Base-by-base conservation (phyloP, 2,888 invertebrate species). In the Noctua janthe region DNA sequence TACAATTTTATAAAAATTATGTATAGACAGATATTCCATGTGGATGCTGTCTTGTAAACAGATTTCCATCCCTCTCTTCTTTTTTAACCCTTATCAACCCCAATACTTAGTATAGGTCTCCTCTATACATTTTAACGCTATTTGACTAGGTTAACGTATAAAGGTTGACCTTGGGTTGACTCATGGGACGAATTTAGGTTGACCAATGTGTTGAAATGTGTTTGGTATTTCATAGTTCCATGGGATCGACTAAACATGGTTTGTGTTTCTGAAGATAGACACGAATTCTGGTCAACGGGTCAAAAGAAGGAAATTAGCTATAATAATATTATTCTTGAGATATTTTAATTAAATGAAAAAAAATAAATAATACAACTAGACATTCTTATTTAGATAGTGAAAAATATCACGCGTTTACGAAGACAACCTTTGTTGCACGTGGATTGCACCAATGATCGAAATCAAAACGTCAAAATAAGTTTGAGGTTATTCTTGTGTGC, bases 381-480 rank as follows among this genome's bases (percentile, higher is more conserved):
- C 17, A 66, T 54, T 54, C 17, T 13, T 20, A 35, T 10, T 5
- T 39, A 64, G 8, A 10, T 69, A n/a, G 13, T 67, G 4, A 43
- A 43, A n/a, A 23, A 69, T 15, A 69, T 15, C 15, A n/a, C 13
- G 10, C 15, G 49, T 77, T 71, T 78, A 73, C 49, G 56, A 82
- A 77, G 73, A 73, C 73, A n/a, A 43, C 15, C n/a, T 66, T 74
- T 69, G 6, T 73, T 39, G 79, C 83, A 83, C 83, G 83, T 83
- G 83, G 74, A 74, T 79, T 75, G 59, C 59, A 54, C 8, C 39
- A 70, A 13, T 17, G 72, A 84, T 43, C 43, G 74, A 76, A 80
- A 75, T 39, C 15, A n/a, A 85, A 85, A 87, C 82, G 83, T 87
- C 82, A 85, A 83, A 85, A 85, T 85, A 85, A 85, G 39, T 82